These are phyloP conservation scores for Ophioninae sp. DNA, from an alignment of 2,888 invertebrate genomes.

Conservation along the genomic window DNA sequence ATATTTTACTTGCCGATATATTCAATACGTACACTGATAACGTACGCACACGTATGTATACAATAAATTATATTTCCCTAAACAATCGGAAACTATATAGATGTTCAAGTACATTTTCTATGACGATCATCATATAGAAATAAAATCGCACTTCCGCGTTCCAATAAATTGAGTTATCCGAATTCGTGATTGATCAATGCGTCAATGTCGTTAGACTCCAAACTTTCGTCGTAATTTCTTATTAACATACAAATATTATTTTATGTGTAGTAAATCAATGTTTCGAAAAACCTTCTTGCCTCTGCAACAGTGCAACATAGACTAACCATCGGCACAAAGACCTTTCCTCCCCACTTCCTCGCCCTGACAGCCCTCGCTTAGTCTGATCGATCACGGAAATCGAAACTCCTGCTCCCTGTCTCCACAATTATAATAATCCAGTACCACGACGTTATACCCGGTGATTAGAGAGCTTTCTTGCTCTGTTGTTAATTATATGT, in stretches of 20 bases:
- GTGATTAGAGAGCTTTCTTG: conserved; percentile 1
- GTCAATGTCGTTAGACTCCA: background rate
- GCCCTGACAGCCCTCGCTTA: background rate
- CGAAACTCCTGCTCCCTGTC: background rate
- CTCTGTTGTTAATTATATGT: conserved; percentile 19
- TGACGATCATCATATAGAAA: no score
- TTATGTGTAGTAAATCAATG: background rate
- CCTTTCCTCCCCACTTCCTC: background rate
- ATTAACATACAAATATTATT: background rate
- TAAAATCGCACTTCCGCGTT: background rate
- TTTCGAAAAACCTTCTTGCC: background rate
- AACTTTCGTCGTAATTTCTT: background rate
- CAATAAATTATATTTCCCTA: no score
- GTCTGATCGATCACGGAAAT: background rate
- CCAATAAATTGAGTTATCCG: background rate
- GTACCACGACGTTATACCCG: background rate
- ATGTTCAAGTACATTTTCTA: no score
- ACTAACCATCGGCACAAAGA: background rate
- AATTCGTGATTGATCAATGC: background rate
- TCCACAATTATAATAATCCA: background rate
- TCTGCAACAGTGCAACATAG: background rate
- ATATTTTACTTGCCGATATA: no score
- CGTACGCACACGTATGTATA: no score
- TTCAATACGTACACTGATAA: no score
- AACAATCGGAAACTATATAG: no score